Conservation (phyloP, 2,113 vertebrate genomes). For the Xenopus tropicalis region DNA sequence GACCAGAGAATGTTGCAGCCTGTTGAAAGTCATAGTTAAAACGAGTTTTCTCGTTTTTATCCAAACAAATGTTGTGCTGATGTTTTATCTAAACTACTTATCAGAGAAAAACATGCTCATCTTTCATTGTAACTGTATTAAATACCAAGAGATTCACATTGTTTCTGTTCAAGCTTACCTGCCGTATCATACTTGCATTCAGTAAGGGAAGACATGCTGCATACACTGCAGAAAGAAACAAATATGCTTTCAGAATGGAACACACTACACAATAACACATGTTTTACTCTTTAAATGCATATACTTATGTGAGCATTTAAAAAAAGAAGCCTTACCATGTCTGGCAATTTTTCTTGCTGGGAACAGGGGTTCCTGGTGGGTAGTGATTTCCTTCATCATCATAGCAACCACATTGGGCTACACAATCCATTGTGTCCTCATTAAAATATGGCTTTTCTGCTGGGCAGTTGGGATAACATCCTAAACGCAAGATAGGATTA, state of each 20-base stretch:
- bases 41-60: too few species aligned
- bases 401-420: slow-evolving; percentile 72
- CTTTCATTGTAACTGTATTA: too few species aligned
- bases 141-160: too few species aligned
- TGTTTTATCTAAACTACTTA: too few species aligned
- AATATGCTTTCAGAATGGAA: neutral
- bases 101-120: too few species aligned
- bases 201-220: slow-evolving; percentile 46
- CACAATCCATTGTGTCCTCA: slow-evolving; percentile 82
- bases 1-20: too few species aligned
- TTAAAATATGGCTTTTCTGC: slow-evolving; percentile 73
- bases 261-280: neutral
- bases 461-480: slow-evolving; percentile 88
- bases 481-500: too few species aligned
- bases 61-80: too few species aligned
- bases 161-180: slow-evolving; percentile 45
- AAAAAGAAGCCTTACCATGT: slow-evolving; percentile 68
- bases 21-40: too few species aligned
- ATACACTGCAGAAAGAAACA: slow-evolving; percentile 50
- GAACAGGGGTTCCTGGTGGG: slow-evolving; percentile 54
- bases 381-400: slow-evolving; percentile 65
- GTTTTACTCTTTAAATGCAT: neutral
- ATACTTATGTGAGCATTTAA: too few species aligned
- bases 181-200: slow-evolving; percentile 53
- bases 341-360: slow-evolving; percentile 67